phyloP scores from a whole-genome alignment of 2,797 vertebrate genomes.

The Semotilus atromaculatus region DNA sequence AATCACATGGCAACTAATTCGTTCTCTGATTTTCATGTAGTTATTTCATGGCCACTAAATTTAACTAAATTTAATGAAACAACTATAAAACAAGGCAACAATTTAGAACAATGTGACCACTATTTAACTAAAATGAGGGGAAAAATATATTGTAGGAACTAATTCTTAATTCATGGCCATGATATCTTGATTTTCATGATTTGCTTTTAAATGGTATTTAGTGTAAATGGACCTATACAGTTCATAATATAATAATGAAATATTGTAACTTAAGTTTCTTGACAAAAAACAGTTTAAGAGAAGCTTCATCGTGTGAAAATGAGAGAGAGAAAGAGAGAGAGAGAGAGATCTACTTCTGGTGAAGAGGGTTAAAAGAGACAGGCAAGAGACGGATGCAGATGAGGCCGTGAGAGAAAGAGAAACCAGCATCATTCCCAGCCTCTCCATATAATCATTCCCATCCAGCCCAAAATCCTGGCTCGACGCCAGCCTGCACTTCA shows the following conservation, averaged over 20 bases:
- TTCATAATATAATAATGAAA: background rate
- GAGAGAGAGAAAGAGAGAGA: constrained; percentile 57
- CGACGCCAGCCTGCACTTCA: constrained; percentile 56
- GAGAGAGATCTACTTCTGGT: constrained; percentile 13
- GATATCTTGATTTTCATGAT: background rate
- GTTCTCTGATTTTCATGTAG: background rate
- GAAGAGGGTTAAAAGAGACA: constrained; percentile 55
- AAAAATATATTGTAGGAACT: background rate
- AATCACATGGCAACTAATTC: background rate
- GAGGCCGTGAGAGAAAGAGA: constrained; percentile 35
- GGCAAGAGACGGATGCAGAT: constrained; percentile 58
- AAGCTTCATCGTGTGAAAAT: background rate
- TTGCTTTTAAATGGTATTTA: no score
- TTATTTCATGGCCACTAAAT: background rate
- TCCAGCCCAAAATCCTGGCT: constrained; percentile 67
- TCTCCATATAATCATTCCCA: constrained; percentile 82
- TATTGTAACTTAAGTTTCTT: background rate
- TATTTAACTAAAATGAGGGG: background rate
- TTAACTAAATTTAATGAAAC: background rate
- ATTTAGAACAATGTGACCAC: background rate
- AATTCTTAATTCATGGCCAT: background rate
- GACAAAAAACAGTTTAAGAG: background rate
- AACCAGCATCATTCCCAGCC: constrained; percentile 50
- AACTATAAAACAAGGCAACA: background rate
- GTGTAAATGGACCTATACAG: no score